Evolutionary conservation across 1,140 invertebrate species (phyloP), one percentile per base, ranked within the genome.

Genomic region (Laupala kohalensis): DNA sequence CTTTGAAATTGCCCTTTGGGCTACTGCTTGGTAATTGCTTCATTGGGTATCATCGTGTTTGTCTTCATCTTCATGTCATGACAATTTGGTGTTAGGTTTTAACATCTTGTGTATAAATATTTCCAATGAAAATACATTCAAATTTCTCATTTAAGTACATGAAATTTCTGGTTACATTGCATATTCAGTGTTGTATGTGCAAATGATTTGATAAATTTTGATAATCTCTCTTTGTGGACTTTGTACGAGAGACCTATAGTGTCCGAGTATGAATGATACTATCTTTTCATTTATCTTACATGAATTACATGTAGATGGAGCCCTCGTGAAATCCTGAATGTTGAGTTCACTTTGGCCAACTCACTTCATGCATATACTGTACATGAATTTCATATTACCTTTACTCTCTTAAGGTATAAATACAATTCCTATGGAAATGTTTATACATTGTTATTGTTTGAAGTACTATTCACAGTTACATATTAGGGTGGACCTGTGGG

Each of bases 391-490:
- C 9, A 19, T 53, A 53, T n/a, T 19, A 53, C 37, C 37, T 53
- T 53, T 13, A 53, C 37, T 6, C 30, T 13, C 37, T 53, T 9
- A 53, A 13, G 9, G 19, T 19, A 53, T 9, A 53, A 13, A 53
- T 53, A 13, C 37, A 53, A 53, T 53, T 53, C 37, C 1, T 53
- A 53, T 53, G 37, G 37, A 53, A 53, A 53, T 53, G 37, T 53
- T 53, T 53, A 53, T 53, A 69, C n/a, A 67, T 37, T 72, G 53
- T 72, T 67, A 72, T 28, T 68, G 27, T 28, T 72, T 72, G 24
- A 26, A 5, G 13, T 70, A 70, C n/a, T 53, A 19, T 26, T 25
- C 28, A 25, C 15, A 72, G 25, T 53, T 72, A 30, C 15, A 53
- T 53, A 53, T 53, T 53, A 53, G 19, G 37, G 37, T 53, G 37